Base-by-base conservation (phyloP, 2,888 invertebrate species). In the Lycaena phlaeas region DNA sequence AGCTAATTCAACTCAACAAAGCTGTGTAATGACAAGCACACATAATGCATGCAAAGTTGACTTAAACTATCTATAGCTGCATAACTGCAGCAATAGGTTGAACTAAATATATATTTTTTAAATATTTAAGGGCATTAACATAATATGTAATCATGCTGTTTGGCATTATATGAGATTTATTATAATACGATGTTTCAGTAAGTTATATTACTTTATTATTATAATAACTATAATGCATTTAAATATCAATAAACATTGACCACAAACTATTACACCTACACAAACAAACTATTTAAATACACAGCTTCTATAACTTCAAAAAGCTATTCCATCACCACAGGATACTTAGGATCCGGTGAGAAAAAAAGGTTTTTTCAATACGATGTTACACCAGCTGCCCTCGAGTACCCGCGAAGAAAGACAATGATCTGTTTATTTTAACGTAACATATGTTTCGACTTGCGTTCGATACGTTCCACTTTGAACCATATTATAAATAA, bases 381-480 rank as follows among this genome's bases (percentile, higher is more conserved):
- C 40, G 42, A 50, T 48, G 42, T 38, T 41, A 27, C 27, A 46
- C 46, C 69, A 67, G 57, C 58, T 65, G 68, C 63, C 59, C 63
- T 59, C 38, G 52, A 56, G 58, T 53, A 51, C 36, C 48, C 42
- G 42, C 34, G 37, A 36, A 29, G 38, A 38, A 50, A 57, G 53
- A 60, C 61, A 61, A 57, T 48, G 61, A 56, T 62, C 60, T 70
- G 72, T 70, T 72, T 70, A 69, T 69, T 56, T 60, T 64, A 60
- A 52, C 52, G 51, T 46, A 48, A 41, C 57, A 60, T 56, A 53
- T 54, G 54, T 40, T 36, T 36, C 30, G 18, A 5, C 28, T 38
- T 39, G 14, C 17, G 36, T 40, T 30, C 40, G 49, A 31, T 47
- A 12, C 39, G 41, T 43, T 50, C 52, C 48, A 49, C 52, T 54